A percentile compares a stretch with the other conserved stretches of the same genome.
Conservation (phyloP, 2,888 invertebrate genomes). For the Temnothorax unifasciatus region DNA sequence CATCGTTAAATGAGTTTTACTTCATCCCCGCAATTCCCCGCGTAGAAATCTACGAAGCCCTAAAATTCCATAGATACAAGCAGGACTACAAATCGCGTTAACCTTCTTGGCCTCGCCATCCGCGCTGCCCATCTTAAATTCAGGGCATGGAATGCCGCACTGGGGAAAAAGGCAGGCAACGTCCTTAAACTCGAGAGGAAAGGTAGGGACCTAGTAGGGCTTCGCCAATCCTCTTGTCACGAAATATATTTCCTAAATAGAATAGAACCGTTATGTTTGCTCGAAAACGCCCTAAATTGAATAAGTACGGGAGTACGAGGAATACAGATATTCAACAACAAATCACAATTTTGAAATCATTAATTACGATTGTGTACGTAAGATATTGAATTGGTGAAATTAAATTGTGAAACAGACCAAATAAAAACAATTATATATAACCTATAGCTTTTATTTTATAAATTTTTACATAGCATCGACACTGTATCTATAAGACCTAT, state of each 20-base stretch:
- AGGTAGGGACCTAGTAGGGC: conserved; percentile 10
- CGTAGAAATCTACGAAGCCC: conserved; percentile 44
- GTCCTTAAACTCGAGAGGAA: conserved; percentile 42
- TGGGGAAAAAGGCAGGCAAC: conserved; percentile 48
- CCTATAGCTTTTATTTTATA: not conserved
- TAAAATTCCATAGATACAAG: conserved; percentile 58
- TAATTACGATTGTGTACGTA: not conserved
- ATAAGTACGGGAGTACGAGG: not conserved
- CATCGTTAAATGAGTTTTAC: conserved; percentile 42
- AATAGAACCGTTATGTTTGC: conserved; percentile 14
- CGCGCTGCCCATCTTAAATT: conserved; percentile 52
- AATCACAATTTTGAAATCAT: conserved; percentile 2
- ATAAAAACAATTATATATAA: not conserved
- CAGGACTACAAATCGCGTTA: conserved; percentile 56
- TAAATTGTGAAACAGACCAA: not conserved
- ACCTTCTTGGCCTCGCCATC: conserved; percentile 45
- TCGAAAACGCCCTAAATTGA: not conserved
- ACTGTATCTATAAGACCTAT: not conserved
- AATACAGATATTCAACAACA: not conserved
- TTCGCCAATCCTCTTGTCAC: conserved; percentile 44
- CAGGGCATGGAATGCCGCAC: conserved; percentile 56
- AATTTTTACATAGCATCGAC: not conserved
- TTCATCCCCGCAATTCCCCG: conserved; percentile 40
- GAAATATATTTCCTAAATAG: conserved; percentile 47
- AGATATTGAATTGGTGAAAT: not conserved